Conservation (phyloP, 1,140 invertebrate species). For the Ostrea edulis region DNA sequence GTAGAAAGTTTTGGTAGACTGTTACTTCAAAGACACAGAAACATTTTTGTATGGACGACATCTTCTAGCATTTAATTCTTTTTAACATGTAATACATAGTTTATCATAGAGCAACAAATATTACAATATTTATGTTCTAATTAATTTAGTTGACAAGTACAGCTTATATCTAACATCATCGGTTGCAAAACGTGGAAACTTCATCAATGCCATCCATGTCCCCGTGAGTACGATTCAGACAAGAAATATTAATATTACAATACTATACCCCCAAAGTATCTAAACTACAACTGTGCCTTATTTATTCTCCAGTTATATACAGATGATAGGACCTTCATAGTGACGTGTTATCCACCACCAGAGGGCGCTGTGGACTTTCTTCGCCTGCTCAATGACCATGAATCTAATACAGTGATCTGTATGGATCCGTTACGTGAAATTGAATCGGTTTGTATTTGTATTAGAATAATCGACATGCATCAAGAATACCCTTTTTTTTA, state of each 20-base stretch:
- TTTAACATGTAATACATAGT: no score
- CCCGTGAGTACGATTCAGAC: neutral
- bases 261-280: neutral
- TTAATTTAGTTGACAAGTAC: slow-evolving; percentile 8
- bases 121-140: no score
- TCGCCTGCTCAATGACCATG: slow-evolving; percentile 8
- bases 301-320: neutral
- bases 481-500: neutral
- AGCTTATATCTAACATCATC: neutral
- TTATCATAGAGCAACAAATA: no score
- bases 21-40: no score
- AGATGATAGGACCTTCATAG: neutral
- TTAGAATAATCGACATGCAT: neutral
- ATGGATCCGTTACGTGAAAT: slow-evolving; percentile 23
- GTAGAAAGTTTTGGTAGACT: no score
- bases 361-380: slow-evolving; percentile 11
- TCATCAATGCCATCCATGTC: neutral
- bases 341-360: neutral
- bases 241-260: neutral
- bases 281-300: neutral
- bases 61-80: no score
- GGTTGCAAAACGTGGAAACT: neutral
- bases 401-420: neutral
- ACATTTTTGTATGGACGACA: no score
- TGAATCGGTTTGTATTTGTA: neutral